Conservation (phyloP, 2,888 invertebrate genomes). For the Calliphora vomitoria region DNA sequence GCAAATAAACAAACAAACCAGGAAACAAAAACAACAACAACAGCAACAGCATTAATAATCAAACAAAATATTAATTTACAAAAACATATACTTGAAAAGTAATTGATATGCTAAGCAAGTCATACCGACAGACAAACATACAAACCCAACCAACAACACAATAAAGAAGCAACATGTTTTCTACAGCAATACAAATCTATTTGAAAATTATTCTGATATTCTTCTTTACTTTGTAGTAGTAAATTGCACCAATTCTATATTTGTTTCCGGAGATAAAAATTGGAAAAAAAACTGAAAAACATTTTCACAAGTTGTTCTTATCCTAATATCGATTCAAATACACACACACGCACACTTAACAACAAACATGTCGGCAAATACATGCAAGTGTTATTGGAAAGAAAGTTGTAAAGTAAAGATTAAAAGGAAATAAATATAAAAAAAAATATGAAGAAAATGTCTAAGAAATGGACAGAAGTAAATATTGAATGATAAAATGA, state of each 20-base stretch:
- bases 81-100: slow-evolving; percentile 44
- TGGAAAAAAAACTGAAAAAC: background rate
- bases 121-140: background rate
- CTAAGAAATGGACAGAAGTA: background rate
- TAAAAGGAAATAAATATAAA: slow-evolving; percentile 6
- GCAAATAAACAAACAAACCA: slow-evolving; percentile 37
- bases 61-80: slow-evolving; percentile 61
- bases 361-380: background rate
- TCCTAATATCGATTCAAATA: slow-evolving; percentile 45
- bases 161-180: slow-evolving; percentile 25
- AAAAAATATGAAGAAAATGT: background rate
- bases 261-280: slow-evolving; percentile 47
- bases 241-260: slow-evolving; percentile 50
- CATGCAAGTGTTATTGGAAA: background rate
- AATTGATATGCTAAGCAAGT: slow-evolving; percentile 55
- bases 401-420: background rate
- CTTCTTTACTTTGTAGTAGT: too few species aligned
- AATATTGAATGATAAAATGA: slow-evolving; percentile 16
- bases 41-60: slow-evolving; percentile 21
- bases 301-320: slow-evolving; percentile 39
- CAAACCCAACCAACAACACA: background rate
- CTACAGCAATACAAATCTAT: background rate
- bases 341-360: slow-evolving; percentile 37
- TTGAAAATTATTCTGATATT: slow-evolving; percentile 18
- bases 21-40: slow-evolving; percentile 36